phyloP scores from a whole-genome alignment of 2,797 vertebrate species.

The Manis javanica region DNA sequence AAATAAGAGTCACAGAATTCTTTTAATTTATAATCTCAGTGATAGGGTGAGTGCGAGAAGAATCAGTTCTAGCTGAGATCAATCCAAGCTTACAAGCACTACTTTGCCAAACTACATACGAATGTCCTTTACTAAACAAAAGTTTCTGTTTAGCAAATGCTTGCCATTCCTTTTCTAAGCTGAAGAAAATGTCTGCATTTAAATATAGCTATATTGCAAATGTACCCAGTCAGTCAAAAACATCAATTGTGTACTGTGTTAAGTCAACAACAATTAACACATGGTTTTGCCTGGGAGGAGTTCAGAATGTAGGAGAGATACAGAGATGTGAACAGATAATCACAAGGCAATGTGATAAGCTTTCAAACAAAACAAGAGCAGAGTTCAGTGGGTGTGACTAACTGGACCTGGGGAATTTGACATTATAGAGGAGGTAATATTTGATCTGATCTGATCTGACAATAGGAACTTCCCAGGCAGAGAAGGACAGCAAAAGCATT shows the following conservation, averaged over 20 bases:
- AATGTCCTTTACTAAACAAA: constrained; percentile 43
- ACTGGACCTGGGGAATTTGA: not conserved
- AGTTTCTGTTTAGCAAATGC: not conserved
- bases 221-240: constrained; percentile 54
- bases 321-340: not conserved
- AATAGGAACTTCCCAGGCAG: constrained; percentile 29
- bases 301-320: constrained; percentile 16
- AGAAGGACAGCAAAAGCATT: not conserved
- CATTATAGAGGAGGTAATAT: not conserved
- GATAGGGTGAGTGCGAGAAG: not conserved
- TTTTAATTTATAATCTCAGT: constrained; percentile 37
- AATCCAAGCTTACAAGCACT: not conserved
- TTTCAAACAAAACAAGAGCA: constrained; percentile 45
- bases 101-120: constrained; percentile 11
- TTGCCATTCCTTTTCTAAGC: constrained; percentile 46
- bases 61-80: constrained; percentile 32
- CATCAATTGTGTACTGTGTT: constrained; percentile 11
- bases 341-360: not conserved
- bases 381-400: constrained; percentile 9
- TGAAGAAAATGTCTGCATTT: constrained; percentile 20
- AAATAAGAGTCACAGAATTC: not conserved
- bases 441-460: constrained; percentile 40
- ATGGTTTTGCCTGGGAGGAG: not conserved
- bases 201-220: constrained; percentile 1
- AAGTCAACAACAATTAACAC: not conserved